phyloP scores from a whole-genome alignment of 2,113 vertebrate species.

The Vimba vimba region DNA sequence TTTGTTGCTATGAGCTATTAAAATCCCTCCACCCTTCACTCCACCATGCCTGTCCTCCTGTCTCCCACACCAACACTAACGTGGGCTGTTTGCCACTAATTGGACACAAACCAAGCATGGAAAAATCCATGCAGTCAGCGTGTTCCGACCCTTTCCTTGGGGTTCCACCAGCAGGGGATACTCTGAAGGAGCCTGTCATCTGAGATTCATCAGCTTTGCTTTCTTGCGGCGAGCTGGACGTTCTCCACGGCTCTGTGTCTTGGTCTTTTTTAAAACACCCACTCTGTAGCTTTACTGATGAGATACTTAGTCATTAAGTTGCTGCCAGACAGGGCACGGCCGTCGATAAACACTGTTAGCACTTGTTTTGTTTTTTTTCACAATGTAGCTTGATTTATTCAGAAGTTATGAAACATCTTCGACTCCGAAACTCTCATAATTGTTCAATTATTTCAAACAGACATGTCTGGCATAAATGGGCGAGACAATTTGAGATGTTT shows the following conservation, averaged over 20 bases:
- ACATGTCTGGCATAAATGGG: not conserved
- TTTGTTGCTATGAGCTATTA: conserved; percentile 60
- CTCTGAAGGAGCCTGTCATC: conserved; percentile 31
- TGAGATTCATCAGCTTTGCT: conserved; percentile 29
- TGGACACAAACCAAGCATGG: conserved; percentile 65
- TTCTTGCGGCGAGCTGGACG: not conserved
- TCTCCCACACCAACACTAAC: conserved; percentile 62
- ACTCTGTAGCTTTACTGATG: conserved; percentile 32
- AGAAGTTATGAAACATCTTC: conserved; percentile 9
- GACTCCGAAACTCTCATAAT: not conserved
- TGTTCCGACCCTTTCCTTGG: conserved; percentile 53
- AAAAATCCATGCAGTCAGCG: conserved; percentile 12
- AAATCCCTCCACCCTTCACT: conserved; percentile 56
- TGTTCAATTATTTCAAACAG: conserved; percentile 21
- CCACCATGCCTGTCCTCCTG: conserved; percentile 45
- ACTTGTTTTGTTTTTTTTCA: not conserved
- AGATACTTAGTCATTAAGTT: conserved; percentile 31
- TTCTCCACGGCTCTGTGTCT: not conserved
- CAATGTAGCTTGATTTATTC: conserved; percentile 9
- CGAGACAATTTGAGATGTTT: not conserved
- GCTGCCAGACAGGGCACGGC: conserved; percentile 7
- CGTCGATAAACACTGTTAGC: conserved; percentile 26
- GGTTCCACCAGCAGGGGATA: conserved; percentile 55
- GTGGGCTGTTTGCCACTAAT: conserved; percentile 70
- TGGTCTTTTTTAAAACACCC: conserved; percentile 30